Base-by-base conservation (phyloP, 2,888 invertebrate genomes). In the Camptogramma bilineatum region DNA sequence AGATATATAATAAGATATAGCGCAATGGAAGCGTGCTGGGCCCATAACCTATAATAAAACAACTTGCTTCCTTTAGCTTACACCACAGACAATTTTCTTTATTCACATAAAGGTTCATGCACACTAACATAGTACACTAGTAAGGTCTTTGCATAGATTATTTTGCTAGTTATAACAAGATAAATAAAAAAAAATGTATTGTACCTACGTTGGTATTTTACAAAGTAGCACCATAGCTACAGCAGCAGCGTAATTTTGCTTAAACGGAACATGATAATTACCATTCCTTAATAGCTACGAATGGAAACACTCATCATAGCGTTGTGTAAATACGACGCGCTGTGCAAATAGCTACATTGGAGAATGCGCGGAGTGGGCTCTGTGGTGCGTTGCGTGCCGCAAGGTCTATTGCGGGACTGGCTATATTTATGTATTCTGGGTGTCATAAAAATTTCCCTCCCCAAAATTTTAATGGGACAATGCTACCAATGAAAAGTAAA, bases 11-110 rank as follows among this genome's bases (percentile, higher is more conserved):
- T n/a, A n/a, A n/a, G n/a, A n/a, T n/a, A n/a, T n/a, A n/a, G 95
- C 95, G 96, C 95, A 95, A 95, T 95, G 95, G 95, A 95, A 95
- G 95, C 95, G 95, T 95, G 95, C 95, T 95, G 95, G 95, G 95
- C 95, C 95, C 95, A 95, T 95, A 95, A 96, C 31, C 47, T 13
- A 47, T n/a, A n/a, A n/a, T n/a, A n/a, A n/a, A n/a, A n/a, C n/a
- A n/a, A n/a, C n/a, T n/a, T n/a, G n/a, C n/a, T n/a, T n/a, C n/a
- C n/a, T n/a, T n/a, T n/a, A n/a, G n/a, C n/a, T n/a, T n/a, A n/a
- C n/a, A n/a, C n/a, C n/a, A n/a, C n/a, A n/a, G n/a, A n/a, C n/a
- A n/a, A n/a, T n/a, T n/a, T n/a, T n/a, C n/a, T n/a, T n/a, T n/a
- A n/a, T n/a, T n/a, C n/a, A n/a, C n/a, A n/a, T n/a, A n/a, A n/a